A percentile compares a stretch with the other conserved stretches of the same genome.
Conservation (phyloP, 2,888 invertebrate genomes). For the Cetonia aurata region DNA sequence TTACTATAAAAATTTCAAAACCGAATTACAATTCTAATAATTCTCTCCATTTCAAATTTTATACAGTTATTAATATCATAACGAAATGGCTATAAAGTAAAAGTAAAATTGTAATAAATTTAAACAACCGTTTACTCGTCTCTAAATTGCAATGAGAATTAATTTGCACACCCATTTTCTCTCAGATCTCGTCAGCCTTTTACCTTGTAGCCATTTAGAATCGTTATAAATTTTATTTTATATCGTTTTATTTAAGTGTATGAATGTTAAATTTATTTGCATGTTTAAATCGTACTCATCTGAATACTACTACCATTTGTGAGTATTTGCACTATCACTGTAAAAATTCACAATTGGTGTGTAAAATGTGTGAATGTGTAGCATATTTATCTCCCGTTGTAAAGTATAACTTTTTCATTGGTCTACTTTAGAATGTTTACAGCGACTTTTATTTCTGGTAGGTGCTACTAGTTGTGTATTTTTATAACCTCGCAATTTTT, state of each 20-base stretch:
- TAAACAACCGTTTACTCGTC: too few species aligned
- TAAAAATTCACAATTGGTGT: slow-evolving; percentile 21
- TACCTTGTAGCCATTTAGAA: slow-evolving; percentile 27
- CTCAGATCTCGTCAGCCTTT: neutral
- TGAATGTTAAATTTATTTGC: slow-evolving; percentile 36
- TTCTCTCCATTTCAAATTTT: slow-evolving; percentile 34
- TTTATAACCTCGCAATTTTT: neutral
- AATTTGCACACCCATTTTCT: too few species aligned
- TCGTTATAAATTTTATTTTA: slow-evolving; percentile 40
- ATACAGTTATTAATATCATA: slow-evolving; percentile 30
- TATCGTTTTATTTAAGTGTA: slow-evolving; percentile 38
- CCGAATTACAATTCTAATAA: too few species aligned
- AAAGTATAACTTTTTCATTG: slow-evolving; percentile 19
- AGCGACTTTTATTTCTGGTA: slow-evolving; percentile 27
- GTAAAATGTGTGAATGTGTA: slow-evolving; percentile 29
- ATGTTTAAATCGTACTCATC: slow-evolving; percentile 28
- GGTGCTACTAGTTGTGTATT: neutral
- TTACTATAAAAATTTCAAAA: too few species aligned
- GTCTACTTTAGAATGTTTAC: neutral
- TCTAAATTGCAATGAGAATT: too few species aligned
- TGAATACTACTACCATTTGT: slow-evolving; percentile 15
- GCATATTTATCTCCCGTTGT: slow-evolving; percentile 35
- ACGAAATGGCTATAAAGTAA: slow-evolving; percentile 28
- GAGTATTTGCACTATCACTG: slow-evolving; percentile 17
- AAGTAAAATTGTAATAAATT: neutral